Conservation (phyloP, 2,888 invertebrate species). For the Polyommatus icarus region DNA sequence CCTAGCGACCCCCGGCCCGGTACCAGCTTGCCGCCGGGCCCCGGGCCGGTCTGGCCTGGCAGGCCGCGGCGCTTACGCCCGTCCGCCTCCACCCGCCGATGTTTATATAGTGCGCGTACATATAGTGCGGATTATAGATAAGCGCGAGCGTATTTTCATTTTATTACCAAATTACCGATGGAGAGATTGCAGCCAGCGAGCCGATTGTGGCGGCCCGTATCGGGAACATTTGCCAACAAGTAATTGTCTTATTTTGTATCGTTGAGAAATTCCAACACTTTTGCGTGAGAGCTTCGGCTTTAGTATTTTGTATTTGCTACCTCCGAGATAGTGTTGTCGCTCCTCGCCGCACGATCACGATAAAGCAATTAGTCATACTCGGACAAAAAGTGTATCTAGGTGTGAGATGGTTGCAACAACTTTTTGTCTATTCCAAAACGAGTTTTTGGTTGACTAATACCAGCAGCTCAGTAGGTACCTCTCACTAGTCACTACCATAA, state of each 20-base stretch:
- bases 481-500: too few species aligned
- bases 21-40: conserved; percentile 24
- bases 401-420: neutral
- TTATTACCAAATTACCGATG: conserved; percentile 82
- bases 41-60: conserved; percentile 45
- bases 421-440: neutral
- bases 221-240: conserved; percentile 73
- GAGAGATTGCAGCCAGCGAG: conserved; percentile 60
- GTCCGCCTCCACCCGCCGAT: conserved; percentile 50
- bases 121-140: conserved; percentile 76
- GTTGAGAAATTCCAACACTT: conserved; percentile 59
- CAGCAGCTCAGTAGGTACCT: too few species aligned
- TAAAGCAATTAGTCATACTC: conserved; percentile 9
- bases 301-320: conserved; percentile 38
- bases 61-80: conserved; percentile 50
- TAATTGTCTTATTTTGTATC: conserved; percentile 68
- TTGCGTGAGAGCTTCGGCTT: conserved; percentile 41
- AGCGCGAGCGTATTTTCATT: conserved; percentile 78
- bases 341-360: neutral
- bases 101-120: conserved; percentile 73
- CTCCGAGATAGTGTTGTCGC: conserved; percentile 33
- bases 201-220: conserved; percentile 66
- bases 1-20: conserved; percentile 50
- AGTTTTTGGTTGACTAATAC: neutral
- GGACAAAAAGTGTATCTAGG: neutral